These are phyloP conservation scores for Dendrophyllia cribrosa DNA, from an alignment of 64 coral and sea anemone genomes.

Conservation along the genomic window DNA sequence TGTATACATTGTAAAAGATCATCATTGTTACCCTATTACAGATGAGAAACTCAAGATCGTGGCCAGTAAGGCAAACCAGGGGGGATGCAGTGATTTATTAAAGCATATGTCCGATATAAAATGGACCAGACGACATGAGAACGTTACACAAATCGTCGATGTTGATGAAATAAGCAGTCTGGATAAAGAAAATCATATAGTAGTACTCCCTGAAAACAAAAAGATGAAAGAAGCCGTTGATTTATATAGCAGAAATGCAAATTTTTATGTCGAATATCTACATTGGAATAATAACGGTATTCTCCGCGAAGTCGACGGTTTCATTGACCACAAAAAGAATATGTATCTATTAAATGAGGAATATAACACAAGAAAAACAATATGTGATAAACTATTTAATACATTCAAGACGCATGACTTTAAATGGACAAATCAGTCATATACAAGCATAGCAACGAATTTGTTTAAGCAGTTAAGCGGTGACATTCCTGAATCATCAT, in stretches of 20 bases:
- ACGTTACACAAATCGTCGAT: not conserved
- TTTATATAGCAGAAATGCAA: not conserved
- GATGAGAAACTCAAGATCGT: slow-evolving; percentile 27
- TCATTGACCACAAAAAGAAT: not conserved
- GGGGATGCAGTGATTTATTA: not conserved
- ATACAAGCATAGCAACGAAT: no score
- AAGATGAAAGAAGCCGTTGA: not conserved
- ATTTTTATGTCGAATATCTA: slow-evolving; percentile 2
- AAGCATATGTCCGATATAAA: slow-evolving; percentile 24
- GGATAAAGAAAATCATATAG: not conserved
- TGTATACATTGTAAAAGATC: no score
- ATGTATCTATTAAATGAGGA: not conserved
- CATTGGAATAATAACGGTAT: slow-evolving; percentile 21
- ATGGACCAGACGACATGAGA: slow-evolving; percentile 16
- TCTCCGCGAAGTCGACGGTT: not conserved
- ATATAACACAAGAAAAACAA: no score
- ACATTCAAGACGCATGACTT: not conserved
- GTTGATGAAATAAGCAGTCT: not conserved
- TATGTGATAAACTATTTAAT: not conserved
- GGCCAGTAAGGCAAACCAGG: not conserved
- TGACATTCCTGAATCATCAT: not conserved
- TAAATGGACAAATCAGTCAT: not conserved
- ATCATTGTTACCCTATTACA: not conserved
- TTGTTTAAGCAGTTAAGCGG: not conserved
- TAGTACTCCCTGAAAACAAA: not conserved